These are phyloP conservation scores for Oscheius onirici DNA, from an alignment of 2,888 invertebrate genomes.

Conservation along the genomic window DNA sequence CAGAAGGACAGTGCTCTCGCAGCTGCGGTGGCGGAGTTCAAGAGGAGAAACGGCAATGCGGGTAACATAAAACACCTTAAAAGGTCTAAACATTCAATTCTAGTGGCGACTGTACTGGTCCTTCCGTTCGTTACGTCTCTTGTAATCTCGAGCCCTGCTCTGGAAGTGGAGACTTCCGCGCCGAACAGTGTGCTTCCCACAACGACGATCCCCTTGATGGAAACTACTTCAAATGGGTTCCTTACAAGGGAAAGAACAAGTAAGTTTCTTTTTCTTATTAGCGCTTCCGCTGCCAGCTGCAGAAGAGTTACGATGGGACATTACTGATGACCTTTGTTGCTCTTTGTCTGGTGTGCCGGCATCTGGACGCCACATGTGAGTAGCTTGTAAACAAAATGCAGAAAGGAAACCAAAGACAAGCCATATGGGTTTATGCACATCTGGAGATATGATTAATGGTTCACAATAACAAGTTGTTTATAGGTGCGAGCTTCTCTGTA, in stretches of 20 bases:
- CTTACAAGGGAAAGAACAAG: conserved; percentile 71
- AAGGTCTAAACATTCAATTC: neutral
- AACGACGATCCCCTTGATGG: conserved; percentile 85
- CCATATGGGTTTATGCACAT: conserved; percentile 26
- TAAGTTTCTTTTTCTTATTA: conserved; percentile 32
- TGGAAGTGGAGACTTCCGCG: conserved; percentile 81
- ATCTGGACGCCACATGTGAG: conserved; percentile 31
- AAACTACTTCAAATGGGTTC: conserved; percentile 78
- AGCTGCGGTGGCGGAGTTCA: conserved; percentile 93
- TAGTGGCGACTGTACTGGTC: conserved; percentile 79
- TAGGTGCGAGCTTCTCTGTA: conserved; percentile 90
- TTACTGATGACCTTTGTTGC: conserved; percentile 21
- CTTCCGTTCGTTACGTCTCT: conserved; percentile 85
- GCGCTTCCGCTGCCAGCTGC: neutral
- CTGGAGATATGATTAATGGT: neutral
- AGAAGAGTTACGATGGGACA: conserved; percentile 12
- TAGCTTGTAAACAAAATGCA: conserved; percentile 29
- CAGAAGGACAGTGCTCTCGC: conserved; percentile 85
- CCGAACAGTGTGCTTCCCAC: conserved; percentile 87
- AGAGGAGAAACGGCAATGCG: conserved; percentile 79
- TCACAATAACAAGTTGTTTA: neutral
- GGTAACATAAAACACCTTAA: conserved; percentile 40
- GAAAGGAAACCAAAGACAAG: conserved; percentile 4
- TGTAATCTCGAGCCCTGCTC: conserved; percentile 84
- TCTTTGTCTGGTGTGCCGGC: conserved; percentile 12